These are phyloP conservation scores for Rallus crepitans DNA, from an alignment of 2,797 vertebrate genomes.

Conservation along the genomic window DNA sequence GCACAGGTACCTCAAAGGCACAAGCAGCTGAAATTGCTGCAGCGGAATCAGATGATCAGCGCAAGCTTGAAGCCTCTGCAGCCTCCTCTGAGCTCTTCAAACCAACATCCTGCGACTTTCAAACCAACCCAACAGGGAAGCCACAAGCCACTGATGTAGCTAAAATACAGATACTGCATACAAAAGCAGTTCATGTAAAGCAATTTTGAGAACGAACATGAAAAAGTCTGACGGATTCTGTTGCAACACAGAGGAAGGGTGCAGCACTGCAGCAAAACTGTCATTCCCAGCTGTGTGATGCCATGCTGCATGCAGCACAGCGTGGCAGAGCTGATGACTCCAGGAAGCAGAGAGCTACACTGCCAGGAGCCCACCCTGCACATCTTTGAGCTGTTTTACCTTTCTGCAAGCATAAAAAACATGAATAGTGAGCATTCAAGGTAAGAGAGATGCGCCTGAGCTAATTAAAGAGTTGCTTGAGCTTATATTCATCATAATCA, in stretches of 20 bases:
- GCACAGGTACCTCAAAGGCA: conserved; percentile 52
- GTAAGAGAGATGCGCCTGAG: neutral
- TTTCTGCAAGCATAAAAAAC: neutral
- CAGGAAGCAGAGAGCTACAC: neutral
- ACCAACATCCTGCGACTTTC: neutral
- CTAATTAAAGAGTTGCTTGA: neutral
- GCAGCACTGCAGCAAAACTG: conserved; percentile 72
- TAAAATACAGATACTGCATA: neutral
- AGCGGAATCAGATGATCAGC: conserved; percentile 72
- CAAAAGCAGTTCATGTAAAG: neutral
- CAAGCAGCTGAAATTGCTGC: conserved; percentile 60
- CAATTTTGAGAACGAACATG: neutral
- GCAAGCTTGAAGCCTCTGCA: conserved; percentile 33
- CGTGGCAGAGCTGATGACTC: neutral
- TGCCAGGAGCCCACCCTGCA: neutral
- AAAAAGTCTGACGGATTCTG: conserved; percentile 4
- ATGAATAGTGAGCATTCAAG: neutral
- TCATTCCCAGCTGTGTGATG: neutral
- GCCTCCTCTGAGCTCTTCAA: conserved; percentile 2
- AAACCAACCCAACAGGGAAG: neutral
- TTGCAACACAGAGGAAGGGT: neutral
- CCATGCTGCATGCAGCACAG: neutral
- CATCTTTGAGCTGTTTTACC: neutral
- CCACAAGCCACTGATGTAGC: neutral
- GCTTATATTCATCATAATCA: neutral